phyloP scores from a whole-genome alignment of 1,140 invertebrate genomes.

The Himalopsyche phryganea region DNA sequence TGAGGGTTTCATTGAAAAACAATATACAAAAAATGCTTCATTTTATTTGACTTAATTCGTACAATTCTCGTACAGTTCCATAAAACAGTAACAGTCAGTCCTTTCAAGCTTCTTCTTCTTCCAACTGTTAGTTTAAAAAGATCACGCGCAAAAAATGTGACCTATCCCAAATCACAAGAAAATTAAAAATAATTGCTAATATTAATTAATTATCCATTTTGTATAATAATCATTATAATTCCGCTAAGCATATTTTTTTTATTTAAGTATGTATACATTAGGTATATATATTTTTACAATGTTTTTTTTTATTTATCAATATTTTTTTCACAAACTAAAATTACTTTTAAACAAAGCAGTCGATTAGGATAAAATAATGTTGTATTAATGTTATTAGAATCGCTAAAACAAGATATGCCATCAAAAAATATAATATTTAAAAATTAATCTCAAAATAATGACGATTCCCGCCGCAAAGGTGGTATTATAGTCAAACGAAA shows the following conservation, averaged over 20 bases:
- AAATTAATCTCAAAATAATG: too few relatives aligned
- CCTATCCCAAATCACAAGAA: not conserved
- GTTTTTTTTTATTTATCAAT: not conserved
- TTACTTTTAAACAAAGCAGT: conserved; percentile 1
- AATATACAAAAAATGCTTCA: not conserved
- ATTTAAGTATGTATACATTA: not conserved
- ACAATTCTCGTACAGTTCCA: not conserved
- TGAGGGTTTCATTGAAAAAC: not conserved
- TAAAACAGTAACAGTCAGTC: not conserved
- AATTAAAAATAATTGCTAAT: not conserved
- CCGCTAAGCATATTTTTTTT: not conserved
- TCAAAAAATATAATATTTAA: too few relatives aligned
- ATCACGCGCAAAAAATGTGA: too few relatives aligned
- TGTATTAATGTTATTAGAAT: too few relatives aligned
- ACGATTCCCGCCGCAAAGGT: too few relatives aligned
- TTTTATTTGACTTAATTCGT: not conserved
- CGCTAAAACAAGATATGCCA: too few relatives aligned
- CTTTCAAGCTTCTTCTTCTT: too few relatives aligned
- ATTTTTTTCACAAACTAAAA: not conserved
- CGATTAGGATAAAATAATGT: not conserved
- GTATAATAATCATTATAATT: too few relatives aligned
- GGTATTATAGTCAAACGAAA: too few relatives aligned
- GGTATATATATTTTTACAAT: not conserved
- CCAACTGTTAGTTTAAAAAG: not conserved
- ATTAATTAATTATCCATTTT: not conserved